Evolutionary conservation across 2,888 invertebrate genomes (phyloP).

Genomic region (Chrysolina americana): DNA sequence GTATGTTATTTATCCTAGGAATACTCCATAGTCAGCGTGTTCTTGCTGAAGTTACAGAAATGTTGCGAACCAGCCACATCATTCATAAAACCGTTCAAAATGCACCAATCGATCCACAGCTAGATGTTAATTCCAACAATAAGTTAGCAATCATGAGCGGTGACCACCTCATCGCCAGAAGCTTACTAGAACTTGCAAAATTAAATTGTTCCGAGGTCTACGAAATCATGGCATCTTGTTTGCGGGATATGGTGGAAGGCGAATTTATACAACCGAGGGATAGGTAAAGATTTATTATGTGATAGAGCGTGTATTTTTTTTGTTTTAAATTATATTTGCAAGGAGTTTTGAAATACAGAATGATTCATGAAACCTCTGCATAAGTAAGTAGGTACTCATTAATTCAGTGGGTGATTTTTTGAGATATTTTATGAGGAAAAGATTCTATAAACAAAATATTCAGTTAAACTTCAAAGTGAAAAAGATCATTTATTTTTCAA

Average conservation of each 20-base stretch:
- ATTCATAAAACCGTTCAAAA: slow-evolving; percentile 71
- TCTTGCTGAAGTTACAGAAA: slow-evolving; percentile 93
- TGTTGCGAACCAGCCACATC: slow-evolving; percentile 91
- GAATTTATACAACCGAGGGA: slow-evolving; percentile 10
- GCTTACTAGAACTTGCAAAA: background rate
- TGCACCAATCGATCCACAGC: background rate
- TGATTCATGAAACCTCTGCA: too few species aligned
- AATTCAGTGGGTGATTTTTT: too few species aligned
- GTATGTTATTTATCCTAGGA: slow-evolving; percentile 68
- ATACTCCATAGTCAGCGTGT: slow-evolving; percentile 88
- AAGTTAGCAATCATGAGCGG: slow-evolving; percentile 2
- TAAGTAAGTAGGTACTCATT: too few species aligned
- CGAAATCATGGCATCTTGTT: background rate
- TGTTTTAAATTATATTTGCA: too few species aligned
- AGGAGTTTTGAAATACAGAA: too few species aligned
- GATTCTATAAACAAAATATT: too few species aligned
- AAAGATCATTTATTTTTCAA: too few species aligned
- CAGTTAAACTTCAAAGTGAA: too few species aligned
- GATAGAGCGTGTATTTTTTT: too few species aligned
- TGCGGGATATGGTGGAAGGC: background rate
- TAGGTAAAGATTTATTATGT: background rate
- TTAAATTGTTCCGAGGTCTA: background rate
- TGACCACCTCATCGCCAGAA: background rate
- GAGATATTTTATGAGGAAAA: too few species aligned
- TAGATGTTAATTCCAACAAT: background rate